Base-by-base conservation (phyloP, 2,797 vertebrate species). In the Poeciliopsis paucimaculata region DNA sequence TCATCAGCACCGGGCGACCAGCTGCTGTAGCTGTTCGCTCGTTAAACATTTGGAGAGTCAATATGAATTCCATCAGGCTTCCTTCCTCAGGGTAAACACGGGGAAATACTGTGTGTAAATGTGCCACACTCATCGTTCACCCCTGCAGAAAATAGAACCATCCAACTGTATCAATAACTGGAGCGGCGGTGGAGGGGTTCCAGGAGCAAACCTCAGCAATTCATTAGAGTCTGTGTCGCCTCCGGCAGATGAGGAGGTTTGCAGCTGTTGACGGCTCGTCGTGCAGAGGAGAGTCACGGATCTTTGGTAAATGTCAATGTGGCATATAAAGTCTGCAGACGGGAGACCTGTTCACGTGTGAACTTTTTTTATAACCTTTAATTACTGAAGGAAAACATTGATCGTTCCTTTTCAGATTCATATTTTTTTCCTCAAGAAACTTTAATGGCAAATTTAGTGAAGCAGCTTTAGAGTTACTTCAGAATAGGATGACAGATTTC, bases 11-110 rank as follows among this genome's bases (percentile, higher is more conserved):
- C 1, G 76, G 83, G 90, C 91, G 85, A 88, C 92, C 91, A 93
- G 90, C 91, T 93, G 91, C 93, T 86, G 92, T 73, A 81, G 84
- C 89, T 86, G 88, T 87, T 93, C 90, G 89, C 93, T 94, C 92
- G 93, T 95, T 94, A 95, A 95, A 95, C 94, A 95, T 95, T 95
- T 95, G 94, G 91, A 90, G 93, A 94, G 93, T 95, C 93, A 95
- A 95, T 89, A 95, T 84, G 92, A 91, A 95, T 93, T 94, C 92
- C 93, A 92, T 84, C 91, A 85, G 90, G 87, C 91, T 88, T 83
- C 84, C 82, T 86, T 92, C 89, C 89, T 89, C 84, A 49, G 90
- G 88, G 91, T 88, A 95, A 95, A 94, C 93, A 94, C 84, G 74
- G 92, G 82, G 78, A 90, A 91, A 92, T 90, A 94, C 88, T 92